Evolutionary conservation across 2,113 vertebrate species (phyloP).

Genomic region (Atherinomorus stipes): DNA sequence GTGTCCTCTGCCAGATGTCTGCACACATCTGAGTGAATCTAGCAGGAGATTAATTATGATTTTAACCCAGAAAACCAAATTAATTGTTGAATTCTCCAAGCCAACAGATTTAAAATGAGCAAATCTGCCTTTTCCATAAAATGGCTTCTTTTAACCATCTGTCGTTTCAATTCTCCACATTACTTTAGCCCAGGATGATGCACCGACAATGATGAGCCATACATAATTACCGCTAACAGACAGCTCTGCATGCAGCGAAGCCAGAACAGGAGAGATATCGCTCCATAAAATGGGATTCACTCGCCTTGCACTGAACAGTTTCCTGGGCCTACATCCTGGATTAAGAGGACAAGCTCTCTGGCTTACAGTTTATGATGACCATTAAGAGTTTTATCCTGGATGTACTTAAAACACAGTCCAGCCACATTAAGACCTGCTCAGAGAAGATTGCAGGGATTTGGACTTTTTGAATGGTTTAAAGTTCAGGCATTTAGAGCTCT

Average conservation of each 20-base stretch:
- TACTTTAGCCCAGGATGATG: constrained; percentile 34
- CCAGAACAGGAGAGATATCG: constrained; percentile 36
- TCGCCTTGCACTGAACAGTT: constrained; percentile 61
- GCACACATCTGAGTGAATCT: neutral
- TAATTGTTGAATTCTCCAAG: constrained; percentile 22
- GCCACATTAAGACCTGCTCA: constrained; percentile 73
- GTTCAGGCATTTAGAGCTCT: constrained; percentile 74
- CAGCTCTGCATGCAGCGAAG: constrained; percentile 21
- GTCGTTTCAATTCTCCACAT: constrained; percentile 43
- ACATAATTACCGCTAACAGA: constrained; percentile 56
- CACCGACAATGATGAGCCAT: constrained; percentile 40
- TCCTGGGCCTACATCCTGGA: constrained; percentile 67
- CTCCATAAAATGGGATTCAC: constrained; percentile 65
- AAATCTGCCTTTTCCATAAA: constrained; percentile 13
- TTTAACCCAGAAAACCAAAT: constrained; percentile 23
- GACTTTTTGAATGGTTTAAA: constrained; percentile 72
- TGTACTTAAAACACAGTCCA: constrained; percentile 77
- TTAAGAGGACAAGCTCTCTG: constrained; percentile 75
- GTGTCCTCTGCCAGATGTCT: neutral
- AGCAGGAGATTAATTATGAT: neutral
- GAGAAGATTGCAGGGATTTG: constrained; percentile 78
- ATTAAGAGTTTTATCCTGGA: constrained; percentile 77
- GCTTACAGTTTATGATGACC: constrained; percentile 81
- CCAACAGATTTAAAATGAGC: constrained; percentile 17
- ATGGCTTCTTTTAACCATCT: constrained; percentile 50